Evolutionary conservation across 1,140 invertebrate genomes (phyloP).

Genomic region (Heliconius hermathena): DNA sequence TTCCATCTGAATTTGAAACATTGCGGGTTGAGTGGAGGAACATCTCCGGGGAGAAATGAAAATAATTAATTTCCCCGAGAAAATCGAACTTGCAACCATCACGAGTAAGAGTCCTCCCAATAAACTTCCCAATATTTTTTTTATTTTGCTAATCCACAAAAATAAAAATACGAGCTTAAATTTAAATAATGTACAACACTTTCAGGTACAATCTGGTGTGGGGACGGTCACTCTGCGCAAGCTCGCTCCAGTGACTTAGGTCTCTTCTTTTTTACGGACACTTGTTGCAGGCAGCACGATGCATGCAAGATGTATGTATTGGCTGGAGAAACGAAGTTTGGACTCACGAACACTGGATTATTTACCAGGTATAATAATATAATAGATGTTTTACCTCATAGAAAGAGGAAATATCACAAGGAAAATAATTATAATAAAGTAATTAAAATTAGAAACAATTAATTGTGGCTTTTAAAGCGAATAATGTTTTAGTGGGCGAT

Average conservation of each 20-base stretch:
- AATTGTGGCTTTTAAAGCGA: no score
- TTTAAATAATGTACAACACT: neutral
- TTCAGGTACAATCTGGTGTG: constrained; percentile 90
- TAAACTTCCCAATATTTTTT: no score
- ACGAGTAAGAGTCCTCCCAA: no score
- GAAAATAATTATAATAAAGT: no score
- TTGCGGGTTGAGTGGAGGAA: no score
- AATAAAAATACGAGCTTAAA: neutral
- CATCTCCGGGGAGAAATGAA: no score
- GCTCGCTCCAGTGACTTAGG: constrained; percentile 87
- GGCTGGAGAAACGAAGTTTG: constrained; percentile 87
- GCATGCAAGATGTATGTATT: constrained; percentile 87
- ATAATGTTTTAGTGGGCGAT: no score
- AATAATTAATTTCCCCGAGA: no score
- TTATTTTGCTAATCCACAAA: neutral
- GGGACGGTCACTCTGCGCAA: constrained; percentile 85
- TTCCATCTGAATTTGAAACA: no score
- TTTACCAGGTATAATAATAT: constrained; percentile 70
- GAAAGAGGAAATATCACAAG: no score
- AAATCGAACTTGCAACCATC: no score
- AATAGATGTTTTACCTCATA: neutral
- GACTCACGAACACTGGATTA: constrained; percentile 87
- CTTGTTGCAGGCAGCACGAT: constrained; percentile 92
- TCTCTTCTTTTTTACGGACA: constrained; percentile 87
- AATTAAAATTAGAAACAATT: no score